Evolutionary conservation across 2,888 invertebrate genomes (phyloP).

Genomic region (Theretra japonica): DNA sequence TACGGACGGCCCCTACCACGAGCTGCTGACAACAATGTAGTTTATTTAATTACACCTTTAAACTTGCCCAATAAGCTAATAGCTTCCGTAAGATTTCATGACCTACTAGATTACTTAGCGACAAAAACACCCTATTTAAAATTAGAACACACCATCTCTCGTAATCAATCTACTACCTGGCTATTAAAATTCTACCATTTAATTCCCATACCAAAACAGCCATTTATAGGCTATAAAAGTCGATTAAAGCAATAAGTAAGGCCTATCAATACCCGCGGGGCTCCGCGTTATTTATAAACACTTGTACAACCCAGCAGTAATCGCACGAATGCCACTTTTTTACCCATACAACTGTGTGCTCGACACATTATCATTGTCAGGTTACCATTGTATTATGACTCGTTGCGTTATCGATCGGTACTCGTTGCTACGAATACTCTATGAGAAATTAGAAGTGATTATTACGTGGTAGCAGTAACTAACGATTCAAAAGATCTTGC

Average conservation of each 20-base stretch:
- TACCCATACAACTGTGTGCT: neutral
- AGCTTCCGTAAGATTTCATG: no score
- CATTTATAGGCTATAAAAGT: neutral
- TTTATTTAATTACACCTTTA: no score
- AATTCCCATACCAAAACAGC: constrained; percentile 2
- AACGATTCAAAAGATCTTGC: no score
- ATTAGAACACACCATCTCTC: no score
- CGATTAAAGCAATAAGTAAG: constrained; percentile 9
- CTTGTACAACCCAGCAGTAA: neutral
- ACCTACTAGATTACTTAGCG: neutral
- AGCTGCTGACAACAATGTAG: no score
- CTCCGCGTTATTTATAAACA: neutral
- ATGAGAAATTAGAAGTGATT: no score
- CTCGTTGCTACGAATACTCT: neutral
- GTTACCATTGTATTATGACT: neutral
- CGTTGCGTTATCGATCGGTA: neutral
- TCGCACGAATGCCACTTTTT: constrained; percentile 22
- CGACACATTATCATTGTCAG: neutral
- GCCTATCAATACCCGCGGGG: constrained; percentile 3
- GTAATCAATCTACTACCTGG: neutral
- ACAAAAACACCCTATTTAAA: neutral
- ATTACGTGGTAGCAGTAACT: no score
- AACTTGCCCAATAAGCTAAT: no score
- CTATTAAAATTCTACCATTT: constrained; percentile 2
- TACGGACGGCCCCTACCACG: no score